Percentiles rank a stretch among this genome's conserved stretches.
These are phyloP conservation scores for Chinchilla lanigera DNA, from an alignment of 2,113 vertebrate species.

Conservation along the genomic window DNA sequence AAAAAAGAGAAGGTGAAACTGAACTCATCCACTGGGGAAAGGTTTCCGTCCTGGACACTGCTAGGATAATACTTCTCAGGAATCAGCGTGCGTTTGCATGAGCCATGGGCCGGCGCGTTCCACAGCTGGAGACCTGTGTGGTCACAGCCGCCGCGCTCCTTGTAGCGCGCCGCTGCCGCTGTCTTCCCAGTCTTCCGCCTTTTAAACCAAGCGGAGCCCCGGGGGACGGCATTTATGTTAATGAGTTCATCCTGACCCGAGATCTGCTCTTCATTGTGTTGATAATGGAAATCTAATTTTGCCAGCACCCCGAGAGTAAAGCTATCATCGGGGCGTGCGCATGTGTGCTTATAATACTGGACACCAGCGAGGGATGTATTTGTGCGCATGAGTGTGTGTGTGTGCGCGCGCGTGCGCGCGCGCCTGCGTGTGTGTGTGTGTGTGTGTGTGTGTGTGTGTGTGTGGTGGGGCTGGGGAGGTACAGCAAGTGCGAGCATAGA, in stretches of 20 bases:
- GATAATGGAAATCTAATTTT: constrained; percentile 13
- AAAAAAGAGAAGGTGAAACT: not conserved
- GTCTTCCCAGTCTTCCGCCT: not conserved
- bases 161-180: not conserved
- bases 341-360: not conserved
- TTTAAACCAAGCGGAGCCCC: not conserved
- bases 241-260: not conserved
- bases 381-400: not conserved
- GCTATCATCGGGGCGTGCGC: not conserved
- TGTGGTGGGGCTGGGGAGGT: too few relatives aligned
- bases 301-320: not conserved
- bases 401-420: too few relatives aligned
- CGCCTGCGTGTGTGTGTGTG: not conserved
- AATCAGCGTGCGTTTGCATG: not conserved
- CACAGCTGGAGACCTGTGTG: not conserved
- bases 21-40: not conserved
- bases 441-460: not conserved
- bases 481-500: not conserved
- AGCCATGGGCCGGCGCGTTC: not conserved
- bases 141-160: not conserved
- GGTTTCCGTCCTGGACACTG: not conserved
- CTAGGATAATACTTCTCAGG: not conserved
- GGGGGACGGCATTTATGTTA: not conserved
- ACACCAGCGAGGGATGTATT: not conserved
- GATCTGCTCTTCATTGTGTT: not conserved